Percentiles rank a stretch among this genome's conserved stretches.
Conservation (phyloP, 2,113 vertebrate species). For the Alouatta palliata region DNA sequence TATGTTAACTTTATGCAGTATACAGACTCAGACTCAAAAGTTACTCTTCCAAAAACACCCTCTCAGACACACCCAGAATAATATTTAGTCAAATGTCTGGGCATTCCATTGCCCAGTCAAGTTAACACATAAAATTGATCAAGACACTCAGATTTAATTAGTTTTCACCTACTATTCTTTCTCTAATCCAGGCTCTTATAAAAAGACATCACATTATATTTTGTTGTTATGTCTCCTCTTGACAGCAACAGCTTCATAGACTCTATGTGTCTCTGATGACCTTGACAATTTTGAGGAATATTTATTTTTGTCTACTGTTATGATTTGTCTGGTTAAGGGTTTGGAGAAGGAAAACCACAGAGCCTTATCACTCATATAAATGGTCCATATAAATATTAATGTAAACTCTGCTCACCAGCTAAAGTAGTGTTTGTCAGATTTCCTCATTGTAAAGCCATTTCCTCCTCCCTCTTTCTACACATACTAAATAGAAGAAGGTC, state of each 20-base stretch:
- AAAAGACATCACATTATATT: neutral
- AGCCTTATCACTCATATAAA: neutral
- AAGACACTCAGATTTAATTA: neutral
- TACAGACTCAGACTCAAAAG: neutral
- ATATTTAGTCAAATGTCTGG: neutral
- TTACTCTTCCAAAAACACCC: neutral
- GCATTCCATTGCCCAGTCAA: neutral
- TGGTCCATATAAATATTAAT: neutral
- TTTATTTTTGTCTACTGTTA: neutral
- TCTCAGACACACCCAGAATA: neutral
- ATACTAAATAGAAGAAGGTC: neutral
- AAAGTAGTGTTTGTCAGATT: neutral
- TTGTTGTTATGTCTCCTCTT: neutral
- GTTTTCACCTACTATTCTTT: neutral
- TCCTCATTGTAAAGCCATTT: neutral
- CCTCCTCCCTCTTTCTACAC: neutral
- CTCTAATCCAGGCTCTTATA: neutral
- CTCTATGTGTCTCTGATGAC: neutral
- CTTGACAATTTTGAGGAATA: neutral
- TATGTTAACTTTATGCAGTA: neutral
- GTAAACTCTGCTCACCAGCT: neutral
- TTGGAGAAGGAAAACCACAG: neutral
- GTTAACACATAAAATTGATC: neutral
- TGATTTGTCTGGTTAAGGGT: neutral
- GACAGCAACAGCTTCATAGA: neutral